A percentile compares a stretch with the other conserved stretches of the same genome.
phyloP scores from a whole-genome alignment of 2,797 vertebrate species.

The Periparus ater region DNA sequence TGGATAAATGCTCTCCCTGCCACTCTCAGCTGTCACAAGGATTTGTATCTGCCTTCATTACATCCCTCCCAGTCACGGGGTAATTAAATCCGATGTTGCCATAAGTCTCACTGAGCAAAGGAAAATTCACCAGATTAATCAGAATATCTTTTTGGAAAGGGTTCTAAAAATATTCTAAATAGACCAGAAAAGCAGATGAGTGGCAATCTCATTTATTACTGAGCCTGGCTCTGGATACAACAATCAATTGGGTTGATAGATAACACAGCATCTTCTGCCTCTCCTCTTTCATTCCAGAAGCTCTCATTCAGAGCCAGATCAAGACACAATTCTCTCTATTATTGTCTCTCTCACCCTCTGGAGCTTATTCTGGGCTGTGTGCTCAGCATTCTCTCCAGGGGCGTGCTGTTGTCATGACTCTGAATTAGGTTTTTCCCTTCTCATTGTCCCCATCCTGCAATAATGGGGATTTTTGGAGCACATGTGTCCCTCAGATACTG shows the following conservation, averaged over 20 bases:
- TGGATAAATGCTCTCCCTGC: constrained; percentile 24
- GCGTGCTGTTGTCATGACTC: not conserved
- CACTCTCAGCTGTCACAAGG: constrained; percentile 33
- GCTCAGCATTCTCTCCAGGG: constrained; percentile 25
- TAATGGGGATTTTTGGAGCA: not conserved
- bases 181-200: constrained; percentile 45
- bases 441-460: not conserved
- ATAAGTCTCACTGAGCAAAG: constrained; percentile 24
- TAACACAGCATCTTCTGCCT: not conserved
- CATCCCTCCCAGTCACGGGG: constrained; percentile 36
- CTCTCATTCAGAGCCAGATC: constrained; percentile 36
- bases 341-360: not conserved
- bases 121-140: constrained; percentile 57
- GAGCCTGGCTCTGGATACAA: constrained; percentile 29
- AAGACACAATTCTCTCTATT: constrained; percentile 1
- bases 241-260: constrained; percentile 36
- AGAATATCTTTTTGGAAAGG: constrained; percentile 19
- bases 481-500: not conserved
- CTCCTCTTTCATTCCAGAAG: not conserved
- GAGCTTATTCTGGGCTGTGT: not conserved
- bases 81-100: constrained; percentile 52
- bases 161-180: constrained; percentile 60
- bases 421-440: not conserved
- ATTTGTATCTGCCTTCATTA: constrained; percentile 39
- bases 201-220: constrained; percentile 38